Conservation (phyloP, 2,113 vertebrate species). For the Azemiops feae region DNA sequence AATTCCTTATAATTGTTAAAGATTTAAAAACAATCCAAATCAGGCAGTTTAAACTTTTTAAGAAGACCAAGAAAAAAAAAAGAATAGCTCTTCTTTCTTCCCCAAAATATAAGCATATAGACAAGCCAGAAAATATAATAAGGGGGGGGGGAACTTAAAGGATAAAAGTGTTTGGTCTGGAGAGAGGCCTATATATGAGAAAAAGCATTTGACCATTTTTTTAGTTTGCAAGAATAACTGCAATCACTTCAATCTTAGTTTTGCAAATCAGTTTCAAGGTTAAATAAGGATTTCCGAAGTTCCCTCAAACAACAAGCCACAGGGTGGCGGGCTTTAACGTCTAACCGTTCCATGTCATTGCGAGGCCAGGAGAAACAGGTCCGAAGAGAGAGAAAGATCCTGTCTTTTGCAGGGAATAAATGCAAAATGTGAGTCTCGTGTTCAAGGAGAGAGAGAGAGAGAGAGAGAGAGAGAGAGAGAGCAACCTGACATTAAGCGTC, state of each 20-base stretch:
- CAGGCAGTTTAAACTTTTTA: not conserved
- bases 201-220: not conserved
- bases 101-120: not conserved
- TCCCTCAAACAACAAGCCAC: not conserved
- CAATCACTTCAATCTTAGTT: not conserved
- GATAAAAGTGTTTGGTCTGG: not conserved
- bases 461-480: not conserved
- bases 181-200: not conserved
- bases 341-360: not conserved
- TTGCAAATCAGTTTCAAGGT: not conserved
- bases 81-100: not conserved
- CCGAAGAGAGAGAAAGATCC: not conserved
- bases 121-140: not conserved
- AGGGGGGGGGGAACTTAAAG: not conserved
- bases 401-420: not conserved
- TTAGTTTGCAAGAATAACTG: not conserved
- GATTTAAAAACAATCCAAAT: not conserved
- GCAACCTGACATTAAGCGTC: slow-evolving; percentile 9
- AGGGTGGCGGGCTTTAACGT: not conserved
- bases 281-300: not conserved
- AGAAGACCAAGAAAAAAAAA: not conserved
- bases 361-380: not conserved
- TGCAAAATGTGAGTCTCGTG: not conserved
- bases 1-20: not conserved
- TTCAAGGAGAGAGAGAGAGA: not conserved